Evolutionary conservation across 2,888 invertebrate genomes (phyloP), one percentile per base, ranked within the genome.

Genomic region (Smittia aterrima): DNA sequence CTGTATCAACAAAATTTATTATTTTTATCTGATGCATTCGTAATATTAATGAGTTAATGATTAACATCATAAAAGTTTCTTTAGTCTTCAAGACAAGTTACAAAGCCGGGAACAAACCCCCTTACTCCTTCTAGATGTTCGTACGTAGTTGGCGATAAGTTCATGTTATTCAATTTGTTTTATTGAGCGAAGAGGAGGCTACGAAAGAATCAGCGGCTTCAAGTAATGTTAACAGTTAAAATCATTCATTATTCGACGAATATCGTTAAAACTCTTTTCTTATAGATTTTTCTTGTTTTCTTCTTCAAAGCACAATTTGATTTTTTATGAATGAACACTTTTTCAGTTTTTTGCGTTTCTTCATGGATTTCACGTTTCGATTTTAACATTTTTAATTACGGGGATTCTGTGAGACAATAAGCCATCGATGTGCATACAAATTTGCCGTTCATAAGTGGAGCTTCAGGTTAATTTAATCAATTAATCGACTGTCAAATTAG

Each of bases 241-340:
- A 58, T 58, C 58, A 58, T 58, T 58, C 4, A 58, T 18, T 58
- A 20, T 58, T 58, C 58, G 58, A 58, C 1, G 58, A 58, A 58
- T 58, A 58, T 58, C 20, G 58, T 22, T 58, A 11, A 58, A 58
- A 58, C n/a, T 20, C 16, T 20, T 58, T 58, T 58, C 20, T 11
- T 58, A 58, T 20, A 58, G 58, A 58, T 58, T 47, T 38, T 58
- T 58, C 58, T 58, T 58, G 58, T 58, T 58, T 58, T 58, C 58
- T 58, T 58, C 18, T 58, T 58, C 18, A 13, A 3, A 38, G n/a
- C 58, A 22, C 58, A 20, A 47, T 47, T 47, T 47, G 4, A 47
- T 9, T 58, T n/a, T 58, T 58, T 58, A 18, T 58, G 58, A 58
- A 58, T 58, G 58, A 58, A 22, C 7, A 20, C 1, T 18, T 58